Evolutionary conservation across 2,888 invertebrate species (phyloP).

Genomic region (Cancer borealis): DNA sequence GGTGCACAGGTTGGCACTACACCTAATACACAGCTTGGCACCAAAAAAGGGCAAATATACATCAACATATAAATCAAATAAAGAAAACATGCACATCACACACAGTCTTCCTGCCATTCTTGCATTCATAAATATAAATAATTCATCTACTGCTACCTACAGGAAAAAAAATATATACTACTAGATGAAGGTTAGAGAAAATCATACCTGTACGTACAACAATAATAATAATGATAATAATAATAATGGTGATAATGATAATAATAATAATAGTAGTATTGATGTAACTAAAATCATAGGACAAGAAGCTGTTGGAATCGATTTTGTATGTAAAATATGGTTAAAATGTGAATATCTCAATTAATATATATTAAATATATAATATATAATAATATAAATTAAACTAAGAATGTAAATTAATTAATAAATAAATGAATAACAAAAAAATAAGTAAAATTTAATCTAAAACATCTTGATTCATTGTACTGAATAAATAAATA

Average conservation of each 20-base stretch:
- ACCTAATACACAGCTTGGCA: constrained; percentile 4
- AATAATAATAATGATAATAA: not conserved
- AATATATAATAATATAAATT: too few relatives aligned
- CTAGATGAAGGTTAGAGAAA: not conserved
- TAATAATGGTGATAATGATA: not conserved
- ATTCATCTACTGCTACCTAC: too few relatives aligned
- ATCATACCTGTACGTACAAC: not conserved
- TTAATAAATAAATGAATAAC: not conserved
- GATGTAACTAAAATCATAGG: not conserved
- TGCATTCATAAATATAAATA: not conserved
- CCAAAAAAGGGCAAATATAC: not conserved
- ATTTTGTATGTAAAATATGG: not conserved
- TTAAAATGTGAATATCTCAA: not conserved
- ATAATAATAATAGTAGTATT: not conserved
- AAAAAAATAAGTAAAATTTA: too few relatives aligned
- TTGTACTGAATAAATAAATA: too few relatives aligned
- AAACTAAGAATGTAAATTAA: not conserved
- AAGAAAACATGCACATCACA: not conserved
- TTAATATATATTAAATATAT: too few relatives aligned
- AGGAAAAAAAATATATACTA: not conserved
- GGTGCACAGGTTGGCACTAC: not conserved
- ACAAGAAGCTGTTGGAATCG: not conserved
- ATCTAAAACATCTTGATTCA: too few relatives aligned
- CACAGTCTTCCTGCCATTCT: not conserved
- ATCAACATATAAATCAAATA: not conserved